These are phyloP conservation scores for Labrus mixtus DNA, from an alignment of 2,113 vertebrate species.

Conservation along the genomic window DNA sequence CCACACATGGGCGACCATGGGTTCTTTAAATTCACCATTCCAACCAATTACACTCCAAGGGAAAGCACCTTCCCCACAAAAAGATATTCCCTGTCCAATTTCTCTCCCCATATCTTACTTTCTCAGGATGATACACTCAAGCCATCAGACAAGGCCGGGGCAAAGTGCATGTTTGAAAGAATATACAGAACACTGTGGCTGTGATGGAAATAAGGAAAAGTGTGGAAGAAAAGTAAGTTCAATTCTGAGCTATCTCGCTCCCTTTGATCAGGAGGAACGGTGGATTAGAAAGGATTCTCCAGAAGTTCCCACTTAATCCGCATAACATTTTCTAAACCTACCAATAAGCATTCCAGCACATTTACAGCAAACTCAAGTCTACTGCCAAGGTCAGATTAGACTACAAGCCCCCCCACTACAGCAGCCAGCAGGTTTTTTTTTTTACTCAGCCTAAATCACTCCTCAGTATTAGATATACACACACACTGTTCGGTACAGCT, in stretches of 20 bases:
- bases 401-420: constrained; percentile 26
- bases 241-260: constrained; percentile 60
- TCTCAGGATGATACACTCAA: constrained; percentile 22
- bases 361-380: constrained; percentile 40
- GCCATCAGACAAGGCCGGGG: constrained; percentile 48
- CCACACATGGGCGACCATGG: constrained; percentile 31
- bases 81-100: constrained; percentile 64
- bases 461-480: constrained; percentile 31
- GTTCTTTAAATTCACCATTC: constrained; percentile 55
- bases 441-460: constrained; percentile 36
- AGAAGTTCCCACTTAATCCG: constrained; percentile 73
- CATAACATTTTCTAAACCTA: constrained; percentile 64
- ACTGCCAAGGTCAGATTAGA: constrained; percentile 67
- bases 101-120: constrained; percentile 27
- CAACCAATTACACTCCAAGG: constrained; percentile 61
- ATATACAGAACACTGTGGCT: constrained; percentile 48
- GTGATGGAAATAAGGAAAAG: constrained; percentile 39
- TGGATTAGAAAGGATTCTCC: constrained; percentile 78
- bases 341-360: constrained; percentile 50
- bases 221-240: constrained; percentile 47
- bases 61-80: constrained; percentile 42
- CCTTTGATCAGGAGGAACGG: constrained; percentile 77
- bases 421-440: constrained; percentile 26
- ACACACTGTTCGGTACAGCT: constrained; percentile 22
- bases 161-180: constrained; percentile 61